phyloP scores from a whole-genome alignment of 1,140 invertebrate species.

The Limonius californicus region DNA sequence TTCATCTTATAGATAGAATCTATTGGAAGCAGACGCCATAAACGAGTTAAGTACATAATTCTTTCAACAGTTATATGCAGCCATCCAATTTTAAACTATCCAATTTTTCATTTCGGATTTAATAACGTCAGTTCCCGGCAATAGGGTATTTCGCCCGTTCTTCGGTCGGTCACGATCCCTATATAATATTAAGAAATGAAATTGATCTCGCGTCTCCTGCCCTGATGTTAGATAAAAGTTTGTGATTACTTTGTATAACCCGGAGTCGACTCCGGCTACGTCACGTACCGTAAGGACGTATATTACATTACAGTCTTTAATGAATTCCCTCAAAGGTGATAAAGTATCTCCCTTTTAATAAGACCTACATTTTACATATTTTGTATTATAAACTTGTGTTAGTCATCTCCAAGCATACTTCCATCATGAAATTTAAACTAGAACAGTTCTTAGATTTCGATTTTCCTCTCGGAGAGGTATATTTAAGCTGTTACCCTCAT shows the following conservation, averaged over 20 bases:
- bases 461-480: too few relatives aligned
- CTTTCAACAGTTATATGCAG: conserved; percentile 38
- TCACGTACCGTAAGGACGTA: conserved; percentile 19
- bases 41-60: conserved; percentile 40
- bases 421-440: too few relatives aligned
- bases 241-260: conserved; percentile 39
- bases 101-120: conserved; percentile 49
- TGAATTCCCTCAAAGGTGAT: conserved; percentile 13
- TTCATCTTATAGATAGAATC: conserved; percentile 17
- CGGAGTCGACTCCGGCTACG: conserved; percentile 1
- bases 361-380: conserved; percentile 5
- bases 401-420: too few relatives aligned
- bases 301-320: conserved; percentile 15
- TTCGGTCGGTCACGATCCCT: conserved; percentile 39
- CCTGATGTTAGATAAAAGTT: conserved; percentile 40
- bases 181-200: conserved; percentile 45
- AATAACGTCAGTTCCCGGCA: conserved; percentile 45
- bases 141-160: conserved; percentile 35
- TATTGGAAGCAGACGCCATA: conserved; percentile 32
- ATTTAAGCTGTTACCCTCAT: too few relatives aligned
- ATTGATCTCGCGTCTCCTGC: conserved; percentile 38
- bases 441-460: too few relatives aligned
- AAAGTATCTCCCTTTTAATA: conserved; percentile 11
- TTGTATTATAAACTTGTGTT: not conserved
- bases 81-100: conserved; percentile 47